phyloP scores from a whole-genome alignment of 2,888 invertebrate species.

The Lysandra bellargus region DNA sequence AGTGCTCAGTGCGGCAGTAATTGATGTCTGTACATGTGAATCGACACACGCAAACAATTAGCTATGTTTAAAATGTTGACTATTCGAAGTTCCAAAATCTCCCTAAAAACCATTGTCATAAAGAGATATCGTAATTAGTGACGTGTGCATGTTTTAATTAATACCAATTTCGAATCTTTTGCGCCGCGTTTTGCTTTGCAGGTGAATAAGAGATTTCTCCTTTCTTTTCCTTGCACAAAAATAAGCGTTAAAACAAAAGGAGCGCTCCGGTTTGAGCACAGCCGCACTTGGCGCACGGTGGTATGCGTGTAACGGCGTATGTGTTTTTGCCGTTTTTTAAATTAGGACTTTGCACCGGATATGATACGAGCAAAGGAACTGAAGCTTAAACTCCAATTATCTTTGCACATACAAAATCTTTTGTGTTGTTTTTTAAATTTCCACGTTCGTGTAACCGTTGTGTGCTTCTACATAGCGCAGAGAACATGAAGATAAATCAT shows the following conservation, averaged over 20 bases:
- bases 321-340: slow-evolving; percentile 1
- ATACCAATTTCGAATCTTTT: slow-evolving; percentile 5
- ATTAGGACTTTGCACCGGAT: background rate
- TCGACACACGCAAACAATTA: too few relatives aligned
- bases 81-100: background rate
- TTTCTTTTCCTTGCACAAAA: background rate
- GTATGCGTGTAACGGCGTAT: slow-evolving; percentile 16
- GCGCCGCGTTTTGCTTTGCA: background rate
- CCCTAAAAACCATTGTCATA: background rate
- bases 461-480: background rate
- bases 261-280: slow-evolving; percentile 40
- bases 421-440: background rate
- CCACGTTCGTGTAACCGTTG: background rate
- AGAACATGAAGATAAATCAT: background rate
- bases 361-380: background rate
- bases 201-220: slow-evolving; percentile 4
- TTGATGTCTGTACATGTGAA: too few relatives aligned
- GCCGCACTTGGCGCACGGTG: slow-evolving; percentile 39
- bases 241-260: slow-evolving; percentile 40
- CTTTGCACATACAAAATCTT: background rate
- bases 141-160: slow-evolving; percentile 26
- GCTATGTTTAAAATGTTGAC: too few relatives aligned
- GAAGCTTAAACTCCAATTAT: background rate
- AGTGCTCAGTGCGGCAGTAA: too few relatives aligned
- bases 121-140: background rate